These are phyloP conservation scores for Orussus abietinus DNA, from an alignment of 1,140 invertebrate species.

Conservation along the genomic window DNA sequence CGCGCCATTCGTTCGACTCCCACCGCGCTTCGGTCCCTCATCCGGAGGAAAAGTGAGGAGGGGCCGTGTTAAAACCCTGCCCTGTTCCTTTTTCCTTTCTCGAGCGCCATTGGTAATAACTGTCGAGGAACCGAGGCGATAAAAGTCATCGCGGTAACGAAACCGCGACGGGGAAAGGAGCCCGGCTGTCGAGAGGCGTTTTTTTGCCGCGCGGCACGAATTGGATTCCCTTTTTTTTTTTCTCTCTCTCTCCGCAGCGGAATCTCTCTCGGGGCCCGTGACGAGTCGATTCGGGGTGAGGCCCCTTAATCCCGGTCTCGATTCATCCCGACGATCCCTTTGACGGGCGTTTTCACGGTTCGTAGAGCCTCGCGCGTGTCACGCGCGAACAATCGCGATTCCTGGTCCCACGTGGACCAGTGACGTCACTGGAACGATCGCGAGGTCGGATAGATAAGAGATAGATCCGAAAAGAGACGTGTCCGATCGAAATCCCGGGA, in stretches of 20 bases:
- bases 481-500: not conserved
- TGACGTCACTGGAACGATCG: too few relatives aligned
- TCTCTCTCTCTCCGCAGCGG: too few relatives aligned
- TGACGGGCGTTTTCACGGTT: slow-evolving; percentile 37
- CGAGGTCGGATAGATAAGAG: too few relatives aligned
- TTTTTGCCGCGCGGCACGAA: too few relatives aligned
- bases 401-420: slow-evolving; percentile 17
- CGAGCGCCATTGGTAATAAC: too few relatives aligned
- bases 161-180: not conserved
- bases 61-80: not conserved
- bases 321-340: too few relatives aligned
- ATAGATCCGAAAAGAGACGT: slow-evolving; percentile 8
- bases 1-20: too few relatives aligned
- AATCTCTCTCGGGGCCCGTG: slow-evolving; percentile 1
- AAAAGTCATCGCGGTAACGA: too few relatives aligned
- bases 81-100: too few relatives aligned
- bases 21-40: too few relatives aligned
- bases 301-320: slow-evolving; percentile 4
- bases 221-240: too few relatives aligned
- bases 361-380: slow-evolving; percentile 25
- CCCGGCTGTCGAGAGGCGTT: not conserved
- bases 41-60: not conserved
- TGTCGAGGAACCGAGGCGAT: too few relatives aligned
- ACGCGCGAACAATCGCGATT: slow-evolving; percentile 32
- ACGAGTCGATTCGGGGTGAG: slow-evolving; percentile 2